phyloP scores from a whole-genome alignment of 2,888 invertebrate genomes.

The Liposcelis brunnea region DNA sequence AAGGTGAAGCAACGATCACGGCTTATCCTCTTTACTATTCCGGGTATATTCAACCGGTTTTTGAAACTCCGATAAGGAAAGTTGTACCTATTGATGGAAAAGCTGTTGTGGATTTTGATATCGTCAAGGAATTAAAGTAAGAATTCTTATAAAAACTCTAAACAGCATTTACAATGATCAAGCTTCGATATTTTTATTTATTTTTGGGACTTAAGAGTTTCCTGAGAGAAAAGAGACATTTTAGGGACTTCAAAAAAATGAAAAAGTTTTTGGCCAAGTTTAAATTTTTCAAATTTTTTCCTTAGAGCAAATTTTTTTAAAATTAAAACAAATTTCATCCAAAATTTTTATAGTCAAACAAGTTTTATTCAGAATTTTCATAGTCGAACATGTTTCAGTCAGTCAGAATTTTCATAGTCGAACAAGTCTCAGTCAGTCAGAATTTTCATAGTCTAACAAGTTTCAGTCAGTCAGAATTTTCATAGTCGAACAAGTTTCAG shows the following conservation, averaged over 20 bases:
- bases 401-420: no score
- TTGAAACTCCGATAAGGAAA: conserved; percentile 37
- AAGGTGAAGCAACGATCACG: conserved; percentile 69
- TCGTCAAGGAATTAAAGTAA: conserved; percentile 45
- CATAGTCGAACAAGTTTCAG: no score
- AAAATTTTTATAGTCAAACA: no score
- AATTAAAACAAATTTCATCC: no score
- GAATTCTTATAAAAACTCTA: conserved; percentile 13
- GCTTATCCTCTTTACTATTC: conserved; percentile 71
- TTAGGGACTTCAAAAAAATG: background rate
- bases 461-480: no score
- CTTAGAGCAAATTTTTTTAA: no score
- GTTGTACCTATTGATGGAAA: conserved; percentile 50
- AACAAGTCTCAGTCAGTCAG: no score
- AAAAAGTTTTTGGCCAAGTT: background rate
- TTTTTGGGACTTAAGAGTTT: conserved; percentile 1
- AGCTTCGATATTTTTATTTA: background rate
- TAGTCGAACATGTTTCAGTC: no score
- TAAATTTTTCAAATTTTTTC: no score
- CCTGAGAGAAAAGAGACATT: no score
- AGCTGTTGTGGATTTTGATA: conserved; percentile 59
- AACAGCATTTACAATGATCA: background rate
- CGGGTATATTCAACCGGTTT: conserved; percentile 59
- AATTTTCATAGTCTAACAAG: no score
- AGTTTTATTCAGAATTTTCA: no score